These are phyloP conservation scores for Chrosomus eos DNA, from an alignment of 2,797 vertebrate genomes.

Conservation along the genomic window DNA sequence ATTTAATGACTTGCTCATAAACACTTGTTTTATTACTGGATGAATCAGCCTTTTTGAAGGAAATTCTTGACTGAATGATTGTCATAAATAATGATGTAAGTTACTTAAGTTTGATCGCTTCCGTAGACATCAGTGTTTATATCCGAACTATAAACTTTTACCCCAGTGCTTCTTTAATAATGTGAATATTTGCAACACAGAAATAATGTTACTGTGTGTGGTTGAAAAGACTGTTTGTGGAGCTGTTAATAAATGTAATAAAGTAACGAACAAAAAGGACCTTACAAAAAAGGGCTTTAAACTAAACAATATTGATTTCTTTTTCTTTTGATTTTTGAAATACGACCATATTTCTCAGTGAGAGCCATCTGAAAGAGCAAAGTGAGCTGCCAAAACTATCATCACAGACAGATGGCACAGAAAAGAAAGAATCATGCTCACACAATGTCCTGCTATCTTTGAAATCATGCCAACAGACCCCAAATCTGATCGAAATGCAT, in stretches of 20 bases:
- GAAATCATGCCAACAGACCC: conserved; percentile 23
- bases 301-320: background rate
- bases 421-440: conserved; percentile 7
- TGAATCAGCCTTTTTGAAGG: background rate
- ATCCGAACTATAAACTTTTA: background rate
- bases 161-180: background rate
- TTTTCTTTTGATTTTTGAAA: background rate
- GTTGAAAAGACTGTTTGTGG: background rate
- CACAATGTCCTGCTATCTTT: background rate
- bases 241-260: background rate
- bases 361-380: background rate
- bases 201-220: background rate
- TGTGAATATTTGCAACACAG: background rate
- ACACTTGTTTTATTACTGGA: background rate
- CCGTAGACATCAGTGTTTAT: background rate
- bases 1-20: background rate
- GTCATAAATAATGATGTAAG: too few species aligned
- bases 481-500: conserved; percentile 44
- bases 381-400: background rate
- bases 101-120: background rate
- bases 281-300: background rate
- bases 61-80: background rate
- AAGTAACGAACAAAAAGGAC: background rate
- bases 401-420: background rate
- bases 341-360: background rate